Evolutionary conservation across 2,113 vertebrate genomes (phyloP).

Genomic region (Orcinus orca): DNA sequence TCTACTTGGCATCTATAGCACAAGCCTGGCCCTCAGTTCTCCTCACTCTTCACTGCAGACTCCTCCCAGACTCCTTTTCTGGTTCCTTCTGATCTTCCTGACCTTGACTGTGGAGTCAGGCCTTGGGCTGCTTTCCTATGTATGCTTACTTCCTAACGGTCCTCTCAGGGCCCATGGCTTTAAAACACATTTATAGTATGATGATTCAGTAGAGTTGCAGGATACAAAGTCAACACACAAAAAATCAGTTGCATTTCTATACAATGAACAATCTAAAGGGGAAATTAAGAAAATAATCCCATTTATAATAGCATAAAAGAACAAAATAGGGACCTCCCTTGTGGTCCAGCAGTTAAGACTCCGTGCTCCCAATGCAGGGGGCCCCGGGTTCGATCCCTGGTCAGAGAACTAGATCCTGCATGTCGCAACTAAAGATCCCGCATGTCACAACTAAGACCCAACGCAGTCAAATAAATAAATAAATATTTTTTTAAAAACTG

Average conservation of each 20-base stretch:
- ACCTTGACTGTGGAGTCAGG: neutral
- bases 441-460: too few species aligned
- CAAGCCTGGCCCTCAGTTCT: neutral
- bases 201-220: neutral
- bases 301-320: neutral
- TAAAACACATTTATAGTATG: neutral
- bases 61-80: neutral
- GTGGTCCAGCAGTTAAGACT: too few species aligned
- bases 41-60: neutral
- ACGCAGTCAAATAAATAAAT: too few species aligned
- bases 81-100: neutral
- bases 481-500: too few species aligned
- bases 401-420: too few species aligned
- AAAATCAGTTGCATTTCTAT: neutral
- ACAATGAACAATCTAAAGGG: neutral
- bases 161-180: neutral
- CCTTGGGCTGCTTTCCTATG: neutral
- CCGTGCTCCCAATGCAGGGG: too few species aligned
- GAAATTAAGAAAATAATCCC: neutral
- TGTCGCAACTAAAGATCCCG: too few species aligned
- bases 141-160: neutral
- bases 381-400: too few species aligned
- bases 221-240: neutral
- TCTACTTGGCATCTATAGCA: neutral
- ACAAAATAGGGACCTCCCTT: neutral